These are phyloP conservation scores for Drosophila putrida DNA, from an alignment of 2,888 invertebrate species.

Conservation along the genomic window DNA sequence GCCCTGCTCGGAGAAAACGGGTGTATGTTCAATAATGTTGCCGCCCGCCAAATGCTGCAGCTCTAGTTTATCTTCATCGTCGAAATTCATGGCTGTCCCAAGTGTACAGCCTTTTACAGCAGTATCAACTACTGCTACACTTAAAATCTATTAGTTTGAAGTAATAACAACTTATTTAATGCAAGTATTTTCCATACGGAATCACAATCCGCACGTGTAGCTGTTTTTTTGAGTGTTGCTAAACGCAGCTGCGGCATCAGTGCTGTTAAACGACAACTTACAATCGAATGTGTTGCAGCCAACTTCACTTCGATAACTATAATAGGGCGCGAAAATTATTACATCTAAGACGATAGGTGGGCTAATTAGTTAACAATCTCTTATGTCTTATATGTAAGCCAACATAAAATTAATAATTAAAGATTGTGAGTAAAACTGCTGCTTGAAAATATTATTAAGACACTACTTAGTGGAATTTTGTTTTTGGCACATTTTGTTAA, in stretches of 20 bases:
- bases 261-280: conserved; percentile 23
- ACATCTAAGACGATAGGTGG: not conserved
- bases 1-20: conserved; percentile 88
- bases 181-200: conserved; percentile 33
- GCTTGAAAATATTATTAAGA: too few relatives aligned
- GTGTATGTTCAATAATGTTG: conserved; percentile 87
- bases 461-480: too few relatives aligned
- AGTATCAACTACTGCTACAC: conserved; percentile 17
- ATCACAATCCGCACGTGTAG: conserved; percentile 68
- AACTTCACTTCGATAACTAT: conserved; percentile 5
- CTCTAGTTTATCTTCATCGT: conserved; percentile 84
- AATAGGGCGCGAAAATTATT: not conserved
- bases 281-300: conserved; percentile 3
- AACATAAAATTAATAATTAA: not conserved
- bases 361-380: not conserved
- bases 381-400: not conserved
- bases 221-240: conserved; percentile 33
- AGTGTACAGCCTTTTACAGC: conserved; percentile 23
- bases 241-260: conserved; percentile 5
- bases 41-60: conserved; percentile 88
- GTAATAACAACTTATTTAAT: conserved; percentile 23
- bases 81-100: conserved; percentile 72
- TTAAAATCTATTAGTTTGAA: conserved; percentile 12
- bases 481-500: too few relatives aligned
- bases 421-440: too few relatives aligned